These are phyloP conservation scores for Erpornis zantholeuca DNA, from an alignment of 2,113 vertebrate genomes.

Conservation along the genomic window DNA sequence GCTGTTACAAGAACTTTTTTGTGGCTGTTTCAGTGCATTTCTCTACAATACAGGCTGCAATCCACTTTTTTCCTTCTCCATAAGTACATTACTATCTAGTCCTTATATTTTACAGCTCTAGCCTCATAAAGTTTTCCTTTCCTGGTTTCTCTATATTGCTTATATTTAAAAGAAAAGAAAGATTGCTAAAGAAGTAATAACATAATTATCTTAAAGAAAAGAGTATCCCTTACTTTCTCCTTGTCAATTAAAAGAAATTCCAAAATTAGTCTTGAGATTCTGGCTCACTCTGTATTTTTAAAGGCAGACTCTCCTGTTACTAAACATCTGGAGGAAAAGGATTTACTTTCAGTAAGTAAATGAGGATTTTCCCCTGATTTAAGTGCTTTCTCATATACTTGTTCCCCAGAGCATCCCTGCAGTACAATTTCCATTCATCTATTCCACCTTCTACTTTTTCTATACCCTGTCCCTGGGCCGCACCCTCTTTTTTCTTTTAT, in stretches of 20 bases:
- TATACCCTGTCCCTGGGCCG: neutral
- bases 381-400: neutral
- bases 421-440: neutral
- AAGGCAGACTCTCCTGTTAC: neutral
- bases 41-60: neutral
- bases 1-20: neutral
- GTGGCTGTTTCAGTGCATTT: neutral
- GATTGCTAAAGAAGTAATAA: neutral
- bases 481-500: neutral
- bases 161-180: neutral
- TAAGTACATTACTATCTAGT: neutral
- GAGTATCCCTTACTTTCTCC: neutral
- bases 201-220: neutral
- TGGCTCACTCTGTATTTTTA: neutral
- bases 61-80: neutral
- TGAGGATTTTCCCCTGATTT: neutral
- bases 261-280: neutral
- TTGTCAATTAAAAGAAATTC: neutral
- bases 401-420: neutral
- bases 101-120: neutral
- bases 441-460: neutral
- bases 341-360: neutral
- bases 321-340: neutral
- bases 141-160: neutral
- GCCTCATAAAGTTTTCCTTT: neutral